A percentile compares a stretch with the other conserved stretches of the same genome.
Conservation (phyloP, 2,888 invertebrate genomes). For the Tricholauxania praeusta region DNA sequence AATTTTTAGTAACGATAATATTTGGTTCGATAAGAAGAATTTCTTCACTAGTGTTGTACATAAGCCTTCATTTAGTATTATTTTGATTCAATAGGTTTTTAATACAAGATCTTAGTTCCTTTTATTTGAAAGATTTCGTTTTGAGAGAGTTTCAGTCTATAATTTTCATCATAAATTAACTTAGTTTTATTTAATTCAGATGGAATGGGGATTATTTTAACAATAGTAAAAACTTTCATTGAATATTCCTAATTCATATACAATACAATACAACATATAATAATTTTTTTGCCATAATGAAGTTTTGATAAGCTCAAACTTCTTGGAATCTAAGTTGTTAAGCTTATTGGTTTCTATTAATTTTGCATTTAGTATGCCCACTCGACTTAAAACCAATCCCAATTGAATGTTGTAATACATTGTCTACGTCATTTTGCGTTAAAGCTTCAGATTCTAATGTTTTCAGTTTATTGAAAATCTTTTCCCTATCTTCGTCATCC, state of each 20-base stretch:
- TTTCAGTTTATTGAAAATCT: neutral
- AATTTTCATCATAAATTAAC: neutral
- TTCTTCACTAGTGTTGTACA: neutral
- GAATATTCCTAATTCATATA: neutral
- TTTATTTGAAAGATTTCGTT: slow-evolving; percentile 4
- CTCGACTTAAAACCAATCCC: neutral
- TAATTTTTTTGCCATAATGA: neutral
- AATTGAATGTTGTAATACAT: neutral
- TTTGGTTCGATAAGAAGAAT: neutral
- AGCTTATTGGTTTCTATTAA: neutral
- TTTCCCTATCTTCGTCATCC: neutral
- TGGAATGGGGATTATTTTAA: slow-evolving; percentile 2
- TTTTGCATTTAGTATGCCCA: neutral
- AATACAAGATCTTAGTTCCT: neutral
- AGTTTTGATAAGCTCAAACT: neutral
- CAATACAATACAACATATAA: neutral
- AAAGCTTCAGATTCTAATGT: neutral
- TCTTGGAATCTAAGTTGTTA: neutral
- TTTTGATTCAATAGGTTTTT: neutral
- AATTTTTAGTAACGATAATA: slow-evolving; percentile 1
- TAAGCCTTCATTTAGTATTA: neutral
- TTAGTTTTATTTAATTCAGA: too few relatives aligned
- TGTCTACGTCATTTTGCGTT: neutral
- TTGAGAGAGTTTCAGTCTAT: neutral
- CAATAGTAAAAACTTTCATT: neutral